phyloP scores from a whole-genome alignment of 2,888 invertebrate species.

The Sialis lutaria region DNA sequence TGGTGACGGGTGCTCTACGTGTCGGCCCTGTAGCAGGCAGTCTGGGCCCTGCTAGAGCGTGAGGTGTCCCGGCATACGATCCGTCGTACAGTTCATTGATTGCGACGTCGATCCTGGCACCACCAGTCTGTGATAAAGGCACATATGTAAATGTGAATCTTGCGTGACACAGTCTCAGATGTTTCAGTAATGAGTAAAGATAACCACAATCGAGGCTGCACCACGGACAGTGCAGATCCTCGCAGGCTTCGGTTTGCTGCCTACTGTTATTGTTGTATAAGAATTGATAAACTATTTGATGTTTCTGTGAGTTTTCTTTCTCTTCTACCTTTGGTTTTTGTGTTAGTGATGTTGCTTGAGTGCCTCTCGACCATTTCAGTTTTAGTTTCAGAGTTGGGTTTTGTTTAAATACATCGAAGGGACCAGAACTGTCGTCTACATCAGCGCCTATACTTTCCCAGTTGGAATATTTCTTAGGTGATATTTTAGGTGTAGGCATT shows the following conservation, averaged over 20 bases:
- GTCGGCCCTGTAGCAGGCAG: slow-evolving; percentile 53
- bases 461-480: slow-evolving; percentile 54
- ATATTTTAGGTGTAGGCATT: slow-evolving; percentile 27
- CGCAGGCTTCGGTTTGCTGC: slow-evolving; percentile 88
- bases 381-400: slow-evolving; percentile 72
- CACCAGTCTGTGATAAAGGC: slow-evolving; percentile 46
- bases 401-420: slow-evolving; percentile 9
- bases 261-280: slow-evolving; percentile 87
- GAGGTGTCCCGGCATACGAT: slow-evolving; percentile 85
- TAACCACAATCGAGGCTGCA: slow-evolving; percentile 79
- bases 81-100: slow-evolving; percentile 92
- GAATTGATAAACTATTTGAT: slow-evolving; percentile 89
- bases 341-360: not conserved
- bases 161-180: slow-evolving; percentile 84
- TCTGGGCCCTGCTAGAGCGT: slow-evolving; percentile 63
- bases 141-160: slow-evolving; percentile 86
- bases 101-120: slow-evolving; percentile 84
- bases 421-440: slow-evolving; percentile 24
- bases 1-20: slow-evolving; percentile 56
- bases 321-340: slow-evolving; percentile 15
- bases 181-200: slow-evolving; percentile 79
- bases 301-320: slow-evolving; percentile 28
- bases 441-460: slow-evolving; percentile 44
- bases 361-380: slow-evolving; percentile 59
- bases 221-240: slow-evolving; percentile 91